phyloP scores from a whole-genome alignment of 2,888 invertebrate genomes.

The Cephalotes varians region DNA sequence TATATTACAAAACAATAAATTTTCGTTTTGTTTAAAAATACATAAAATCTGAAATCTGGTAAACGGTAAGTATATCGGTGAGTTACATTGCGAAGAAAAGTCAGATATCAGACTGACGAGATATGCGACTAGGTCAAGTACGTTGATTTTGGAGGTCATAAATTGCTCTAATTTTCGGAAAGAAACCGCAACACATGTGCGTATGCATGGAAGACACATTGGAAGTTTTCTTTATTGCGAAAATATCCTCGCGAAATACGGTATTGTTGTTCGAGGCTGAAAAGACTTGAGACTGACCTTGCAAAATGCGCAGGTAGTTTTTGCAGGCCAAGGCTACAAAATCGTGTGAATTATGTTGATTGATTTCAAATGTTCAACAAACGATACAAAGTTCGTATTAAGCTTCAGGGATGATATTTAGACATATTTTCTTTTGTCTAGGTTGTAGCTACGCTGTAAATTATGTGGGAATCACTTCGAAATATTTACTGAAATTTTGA shows the following conservation, averaged over 20 bases:
- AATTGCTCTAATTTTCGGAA: conserved; percentile 83
- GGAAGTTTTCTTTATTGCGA: conserved; percentile 72
- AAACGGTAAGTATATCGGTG: conserved; percentile 17
- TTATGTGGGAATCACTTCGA: conserved; percentile 31
- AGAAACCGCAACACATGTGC: conserved; percentile 68
- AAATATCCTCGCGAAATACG: conserved; percentile 32
- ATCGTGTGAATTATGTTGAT: not conserved
- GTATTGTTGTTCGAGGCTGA: conserved; percentile 1
- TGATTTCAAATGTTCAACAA: not conserved
- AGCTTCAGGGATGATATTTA: not conserved
- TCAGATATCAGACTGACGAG: conserved; percentile 68
- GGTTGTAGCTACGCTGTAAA: not conserved
- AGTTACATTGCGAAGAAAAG: conserved; percentile 45
- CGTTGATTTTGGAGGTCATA: conserved; percentile 79
- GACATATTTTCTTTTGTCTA: not conserved
- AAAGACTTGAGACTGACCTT: conserved; percentile 15
- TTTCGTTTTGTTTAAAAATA: conserved; percentile 78
- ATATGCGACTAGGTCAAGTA: conserved; percentile 72
- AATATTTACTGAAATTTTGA: conserved; percentile 55
- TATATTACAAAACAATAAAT: conserved; percentile 67
- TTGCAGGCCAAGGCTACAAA: conserved; percentile 14
- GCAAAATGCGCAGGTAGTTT: conserved; percentile 37
- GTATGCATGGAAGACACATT: conserved; percentile 67
- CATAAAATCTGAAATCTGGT: conserved; percentile 65
- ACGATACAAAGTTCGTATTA: not conserved